Evolutionary conservation across 2,888 invertebrate genomes (phyloP).

Genomic region (Spatulosminthurus flaviceps): DNA sequence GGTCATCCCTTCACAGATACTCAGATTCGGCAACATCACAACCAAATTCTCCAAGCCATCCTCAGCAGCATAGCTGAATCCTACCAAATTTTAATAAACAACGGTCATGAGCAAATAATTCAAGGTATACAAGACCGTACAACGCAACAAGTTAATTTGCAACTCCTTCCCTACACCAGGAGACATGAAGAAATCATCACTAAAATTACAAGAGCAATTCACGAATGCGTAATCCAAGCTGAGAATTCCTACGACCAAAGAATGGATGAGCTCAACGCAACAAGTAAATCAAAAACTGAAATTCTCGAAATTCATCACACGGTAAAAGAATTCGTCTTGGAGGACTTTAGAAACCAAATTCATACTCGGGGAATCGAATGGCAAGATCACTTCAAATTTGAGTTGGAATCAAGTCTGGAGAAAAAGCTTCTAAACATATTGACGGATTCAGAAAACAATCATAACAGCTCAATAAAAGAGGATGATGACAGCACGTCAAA

Average conservation of each 20-base stretch:
- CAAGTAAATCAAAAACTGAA: too few species aligned
- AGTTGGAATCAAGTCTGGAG: too few species aligned
- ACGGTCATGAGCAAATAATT: not conserved
- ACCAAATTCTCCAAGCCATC: not conserved
- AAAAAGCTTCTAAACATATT: too few species aligned
- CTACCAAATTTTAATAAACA: not conserved
- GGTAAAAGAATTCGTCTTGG: too few species aligned
- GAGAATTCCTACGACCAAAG: not conserved
- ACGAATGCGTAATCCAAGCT: not conserved
- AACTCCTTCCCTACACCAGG: not conserved
- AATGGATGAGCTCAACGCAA: not conserved
- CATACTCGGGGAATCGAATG: too few species aligned
- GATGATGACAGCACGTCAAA: too few species aligned
- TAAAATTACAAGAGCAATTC: not conserved
- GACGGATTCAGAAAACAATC: too few species aligned
- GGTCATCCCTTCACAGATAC: not conserved
- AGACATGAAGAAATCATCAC: not conserved
- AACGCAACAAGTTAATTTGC: not conserved
- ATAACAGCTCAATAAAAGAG: too few species aligned
- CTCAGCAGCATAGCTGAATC: not conserved
- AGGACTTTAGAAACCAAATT: too few species aligned
- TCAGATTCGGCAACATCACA: not conserved
- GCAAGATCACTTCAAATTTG: too few species aligned
- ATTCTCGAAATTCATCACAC: too few species aligned
- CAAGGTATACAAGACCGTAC: not conserved